These are phyloP conservation scores for Drosophila eohydei DNA, from an alignment of 2,888 invertebrate species.

Conservation along the genomic window DNA sequence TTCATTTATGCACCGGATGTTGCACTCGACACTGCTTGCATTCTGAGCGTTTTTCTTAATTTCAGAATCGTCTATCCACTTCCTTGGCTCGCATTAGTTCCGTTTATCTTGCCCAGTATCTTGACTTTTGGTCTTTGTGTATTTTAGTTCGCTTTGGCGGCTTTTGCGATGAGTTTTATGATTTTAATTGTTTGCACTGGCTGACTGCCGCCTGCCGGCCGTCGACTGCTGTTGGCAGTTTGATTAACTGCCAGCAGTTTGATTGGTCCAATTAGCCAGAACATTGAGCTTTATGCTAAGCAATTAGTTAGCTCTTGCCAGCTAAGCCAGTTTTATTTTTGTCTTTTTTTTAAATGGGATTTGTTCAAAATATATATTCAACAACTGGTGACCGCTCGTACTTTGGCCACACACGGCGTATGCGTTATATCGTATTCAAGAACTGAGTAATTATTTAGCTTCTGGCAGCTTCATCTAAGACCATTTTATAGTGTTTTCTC, in stretches of 20 bases:
- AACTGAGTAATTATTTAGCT: not conserved
- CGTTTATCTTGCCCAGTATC: constrained; percentile 65
- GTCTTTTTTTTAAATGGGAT: not conserved
- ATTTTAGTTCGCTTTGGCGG: constrained; percentile 29
- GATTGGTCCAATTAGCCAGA: constrained; percentile 57
- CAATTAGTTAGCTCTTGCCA: constrained; percentile 26
- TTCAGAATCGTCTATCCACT: constrained; percentile 46
- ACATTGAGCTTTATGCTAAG: constrained; percentile 19
- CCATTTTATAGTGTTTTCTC: not conserved
- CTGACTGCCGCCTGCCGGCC: constrained; percentile 17
- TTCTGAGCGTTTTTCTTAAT: constrained; percentile 62
- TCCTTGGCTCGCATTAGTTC: constrained; percentile 67
- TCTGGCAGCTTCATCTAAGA: not conserved
- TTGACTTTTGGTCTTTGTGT: constrained; percentile 50
- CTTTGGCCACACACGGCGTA: not conserved
- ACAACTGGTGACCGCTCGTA: not conserved
- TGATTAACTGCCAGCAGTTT: constrained; percentile 63
- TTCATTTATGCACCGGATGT: constrained; percentile 78
- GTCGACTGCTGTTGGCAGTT: constrained; percentile 54
- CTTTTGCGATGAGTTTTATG: constrained; percentile 54
- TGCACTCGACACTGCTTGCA: constrained; percentile 62
- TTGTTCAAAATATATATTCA: not conserved
- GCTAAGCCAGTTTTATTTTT: constrained; percentile 12
- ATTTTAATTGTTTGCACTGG: constrained; percentile 66
- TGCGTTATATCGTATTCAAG: not conserved